phyloP scores from a whole-genome alignment of 2,797 vertebrate species.

The Sebastes diploproa region DNA sequence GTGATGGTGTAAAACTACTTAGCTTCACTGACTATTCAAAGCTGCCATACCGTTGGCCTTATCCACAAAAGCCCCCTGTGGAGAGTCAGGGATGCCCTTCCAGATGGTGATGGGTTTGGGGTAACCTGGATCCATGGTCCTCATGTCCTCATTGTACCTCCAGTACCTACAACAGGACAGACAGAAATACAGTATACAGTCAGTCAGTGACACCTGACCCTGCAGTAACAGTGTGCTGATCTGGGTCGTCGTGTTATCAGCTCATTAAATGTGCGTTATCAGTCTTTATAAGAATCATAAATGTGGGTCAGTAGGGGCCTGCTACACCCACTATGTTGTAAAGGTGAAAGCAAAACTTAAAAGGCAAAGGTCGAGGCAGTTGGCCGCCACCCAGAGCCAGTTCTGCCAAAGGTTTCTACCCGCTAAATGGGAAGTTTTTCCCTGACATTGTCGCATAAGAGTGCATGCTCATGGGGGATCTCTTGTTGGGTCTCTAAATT shows the following conservation, averaged over 20 bases:
- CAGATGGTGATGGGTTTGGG: constrained; percentile 96
- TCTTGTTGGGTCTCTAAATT: no score
- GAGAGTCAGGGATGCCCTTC: constrained; percentile 97
- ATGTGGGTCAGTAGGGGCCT: no score
- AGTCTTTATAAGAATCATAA: no score
- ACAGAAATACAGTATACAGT: neutral
- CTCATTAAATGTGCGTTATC: no score
- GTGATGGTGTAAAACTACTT: neutral
- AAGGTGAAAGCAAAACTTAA: no score
- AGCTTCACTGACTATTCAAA: neutral
- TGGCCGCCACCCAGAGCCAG: no score
- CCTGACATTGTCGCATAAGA: no score
- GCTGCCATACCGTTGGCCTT: constrained; percentile 91
- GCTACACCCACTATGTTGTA: no score
- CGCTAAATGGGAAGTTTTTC: no score
- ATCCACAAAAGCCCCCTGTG: constrained; percentile 97
- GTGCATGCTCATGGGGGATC: no score
- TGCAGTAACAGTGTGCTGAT: neutral
- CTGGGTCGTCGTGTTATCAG: neutral
- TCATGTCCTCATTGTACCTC: constrained; percentile 97
- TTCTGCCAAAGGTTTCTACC: no score
- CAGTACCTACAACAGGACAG: constrained; percentile 86
- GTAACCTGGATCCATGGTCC: constrained; percentile 97
- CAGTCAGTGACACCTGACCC: neutral
- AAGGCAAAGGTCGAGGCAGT: no score